A percentile compares a stretch with the other conserved stretches of the same genome.
These are phyloP conservation scores for Siderastrea siderea DNA, from an alignment of 92 coral and sea anemone genomes.

Conservation along the genomic window DNA sequence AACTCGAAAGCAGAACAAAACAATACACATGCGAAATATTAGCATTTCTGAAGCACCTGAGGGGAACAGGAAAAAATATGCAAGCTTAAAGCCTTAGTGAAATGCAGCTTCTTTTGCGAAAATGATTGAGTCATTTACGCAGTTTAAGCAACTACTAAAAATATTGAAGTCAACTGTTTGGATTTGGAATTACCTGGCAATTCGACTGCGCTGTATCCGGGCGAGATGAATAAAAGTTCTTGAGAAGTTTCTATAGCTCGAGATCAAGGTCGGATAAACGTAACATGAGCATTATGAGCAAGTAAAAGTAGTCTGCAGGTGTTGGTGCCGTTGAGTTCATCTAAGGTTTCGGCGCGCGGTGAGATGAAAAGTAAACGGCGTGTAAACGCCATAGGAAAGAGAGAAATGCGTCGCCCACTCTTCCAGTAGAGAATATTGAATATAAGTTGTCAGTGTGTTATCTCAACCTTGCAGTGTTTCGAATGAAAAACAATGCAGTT, in stretches of 20 bases:
- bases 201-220: neutral
- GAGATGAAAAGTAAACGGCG: neutral
- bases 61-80: neutral
- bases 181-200: neutral
- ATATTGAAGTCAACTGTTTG: neutral
- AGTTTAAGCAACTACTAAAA: too few relatives aligned
- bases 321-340: neutral
- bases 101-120: neutral
- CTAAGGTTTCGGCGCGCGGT: neutral
- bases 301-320: slow-evolving; percentile 35
- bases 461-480: too few relatives aligned
- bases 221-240: neutral
- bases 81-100: neutral
- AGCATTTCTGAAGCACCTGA: slow-evolving; percentile 45
- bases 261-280: neutral
- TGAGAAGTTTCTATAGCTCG: neutral
- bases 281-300: slow-evolving; percentile 10
- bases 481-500: neutral
- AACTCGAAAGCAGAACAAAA: slow-evolving; percentile 39
- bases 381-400: neutral
- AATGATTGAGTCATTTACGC: too few relatives aligned
- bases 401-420: neutral
- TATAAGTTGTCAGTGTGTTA: too few relatives aligned
- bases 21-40: slow-evolving; percentile 25
- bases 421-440: neutral